phyloP scores from a whole-genome alignment of 2,113 vertebrate species.

The Gnathochromis pfefferi region DNA sequence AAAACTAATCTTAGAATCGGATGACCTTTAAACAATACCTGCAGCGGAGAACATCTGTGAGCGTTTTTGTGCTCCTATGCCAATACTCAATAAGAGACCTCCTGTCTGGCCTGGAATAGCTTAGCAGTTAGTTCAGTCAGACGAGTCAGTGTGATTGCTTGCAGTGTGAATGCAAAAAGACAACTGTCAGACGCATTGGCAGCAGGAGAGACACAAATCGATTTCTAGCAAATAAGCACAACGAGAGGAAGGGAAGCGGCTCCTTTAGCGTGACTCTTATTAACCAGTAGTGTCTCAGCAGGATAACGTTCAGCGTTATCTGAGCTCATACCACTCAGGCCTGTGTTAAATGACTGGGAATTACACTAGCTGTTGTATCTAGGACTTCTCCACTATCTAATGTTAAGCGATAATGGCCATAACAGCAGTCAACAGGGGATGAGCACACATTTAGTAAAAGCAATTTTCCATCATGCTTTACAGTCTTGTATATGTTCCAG shows the following conservation, averaged over 20 bases:
- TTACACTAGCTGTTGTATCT: slow-evolving; percentile 17
- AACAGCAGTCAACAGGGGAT: not conserved
- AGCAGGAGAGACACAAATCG: slow-evolving; percentile 54
- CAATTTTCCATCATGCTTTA: not conserved
- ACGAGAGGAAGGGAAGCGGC: slow-evolving; percentile 39
- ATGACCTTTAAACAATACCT: slow-evolving; percentile 1
- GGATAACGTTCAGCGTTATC: slow-evolving; percentile 40
- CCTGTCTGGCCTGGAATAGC: slow-evolving; percentile 20
- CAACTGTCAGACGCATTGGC: slow-evolving; percentile 50
- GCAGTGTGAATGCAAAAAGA: slow-evolving; percentile 39
- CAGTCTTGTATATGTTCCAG: not conserved
- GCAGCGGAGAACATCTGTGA: not conserved
- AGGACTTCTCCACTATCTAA: not conserved
- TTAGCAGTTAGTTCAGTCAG: not conserved
- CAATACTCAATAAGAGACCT: slow-evolving; percentile 14
- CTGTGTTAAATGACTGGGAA: slow-evolving; percentile 33
- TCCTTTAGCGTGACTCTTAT: slow-evolving; percentile 56
- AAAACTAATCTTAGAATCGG: not conserved
- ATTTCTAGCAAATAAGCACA: slow-evolving; percentile 71
- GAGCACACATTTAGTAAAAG: not conserved
- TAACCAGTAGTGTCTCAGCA: slow-evolving; percentile 73
- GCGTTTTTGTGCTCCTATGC: slow-evolving; percentile 8
- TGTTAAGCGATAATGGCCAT: not conserved
- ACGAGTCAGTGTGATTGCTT: slow-evolving; percentile 31
- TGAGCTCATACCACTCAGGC: slow-evolving; percentile 32